Base-by-base conservation (phyloP, 2,888 invertebrate genomes). In the Caenorhabditis parvicauda region DNA sequence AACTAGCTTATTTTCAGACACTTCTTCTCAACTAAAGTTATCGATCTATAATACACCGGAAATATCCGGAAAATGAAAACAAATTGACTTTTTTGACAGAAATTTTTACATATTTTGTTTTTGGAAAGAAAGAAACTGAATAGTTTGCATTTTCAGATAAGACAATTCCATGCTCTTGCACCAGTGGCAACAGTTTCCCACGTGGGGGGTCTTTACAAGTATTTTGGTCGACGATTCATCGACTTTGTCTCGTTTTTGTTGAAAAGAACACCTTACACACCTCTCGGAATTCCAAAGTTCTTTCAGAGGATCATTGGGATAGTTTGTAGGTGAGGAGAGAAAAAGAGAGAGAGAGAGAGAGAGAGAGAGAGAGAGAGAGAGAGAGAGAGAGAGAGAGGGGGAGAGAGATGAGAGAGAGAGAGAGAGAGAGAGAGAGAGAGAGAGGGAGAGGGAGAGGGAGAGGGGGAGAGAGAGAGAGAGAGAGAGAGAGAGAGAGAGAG, bases 101-200 rank as follows among this genome's bases (percentile, higher is more conserved):
- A n/a, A n/a, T n/a, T n/a, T n/a, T n/a, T n/a, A n/a, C 2, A 28
- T 1, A 17, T 7, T 17, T 21, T 32, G 14, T 41, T 49, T 46
- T 25, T 14, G 27, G 6, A 5, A 17, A 5, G 39, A 21, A 32
- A 7, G n/a, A n/a, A n/a, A n/a, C n/a, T n/a, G n/a, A n/a, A n/a
- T n/a, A n/a, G n/a, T n/a, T n/a, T n/a, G n/a, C 28, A 2, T 39
- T 43, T 65, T 47, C 41, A 74, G 73, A 67, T 80, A 41, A 68
- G 68, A 12, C 62, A 74, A 43, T 77, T 75, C 55, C 71, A 76
- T 29, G 79, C 80, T 6, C 50, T 82, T 29, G 81, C 75, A 3
- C 80, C 81, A 5, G 79, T 81, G 0, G 74, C 76, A 14, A 71
- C 70, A 1, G 72, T 81, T 6, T 74, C 76, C 22, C 75, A 81